Conservation (phyloP, 1,140 invertebrate species). For the Platorchestia sp. region DNA sequence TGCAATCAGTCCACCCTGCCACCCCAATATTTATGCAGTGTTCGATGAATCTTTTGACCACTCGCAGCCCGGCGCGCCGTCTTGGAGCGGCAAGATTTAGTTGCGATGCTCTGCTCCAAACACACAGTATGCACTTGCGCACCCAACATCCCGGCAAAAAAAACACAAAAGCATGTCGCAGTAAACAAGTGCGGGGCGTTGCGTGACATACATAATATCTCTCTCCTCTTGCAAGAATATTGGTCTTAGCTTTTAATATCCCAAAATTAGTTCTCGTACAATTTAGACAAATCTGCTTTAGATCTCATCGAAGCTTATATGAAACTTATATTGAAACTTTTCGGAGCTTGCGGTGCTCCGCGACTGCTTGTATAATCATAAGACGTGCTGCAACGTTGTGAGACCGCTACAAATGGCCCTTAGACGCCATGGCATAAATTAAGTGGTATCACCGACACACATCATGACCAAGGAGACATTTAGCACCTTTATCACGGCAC, state of each 20-base stretch:
- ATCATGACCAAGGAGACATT: neutral
- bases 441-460: neutral
- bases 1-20: neutral
- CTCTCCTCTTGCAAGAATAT: neutral
- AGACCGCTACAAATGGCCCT: neutral
- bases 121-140: neutral
- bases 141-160: neutral
- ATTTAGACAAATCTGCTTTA: neutral
- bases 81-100: neutral
- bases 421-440: neutral
- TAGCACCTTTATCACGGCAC: neutral
- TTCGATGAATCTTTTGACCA: neutral
- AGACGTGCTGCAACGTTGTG: neutral
- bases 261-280: neutral
- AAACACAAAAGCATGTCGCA: neutral
- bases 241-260: neutral
- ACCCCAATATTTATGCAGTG: neutral
- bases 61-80: neutral
- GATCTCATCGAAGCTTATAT: neutral
- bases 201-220: neutral
- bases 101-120: neutral
- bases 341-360: too few relatives aligned
- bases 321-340: neutral
- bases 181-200: neutral
- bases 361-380: neutral